Conservation (phyloP, 1,140 invertebrate species). For the Ditylenchus dipsaci region DNA sequence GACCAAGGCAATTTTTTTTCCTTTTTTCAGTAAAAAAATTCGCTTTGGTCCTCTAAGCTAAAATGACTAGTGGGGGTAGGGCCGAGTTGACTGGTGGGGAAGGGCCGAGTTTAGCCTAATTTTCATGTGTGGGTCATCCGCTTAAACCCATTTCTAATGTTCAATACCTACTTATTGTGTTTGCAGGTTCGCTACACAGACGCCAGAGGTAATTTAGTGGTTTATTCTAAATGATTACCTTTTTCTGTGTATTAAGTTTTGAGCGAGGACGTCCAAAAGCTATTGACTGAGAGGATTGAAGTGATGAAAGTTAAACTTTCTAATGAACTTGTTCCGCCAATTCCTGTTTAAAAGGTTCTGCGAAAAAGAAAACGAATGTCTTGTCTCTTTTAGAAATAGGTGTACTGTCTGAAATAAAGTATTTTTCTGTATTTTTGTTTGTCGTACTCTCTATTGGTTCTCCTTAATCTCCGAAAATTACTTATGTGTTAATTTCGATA, state of each 20-base stretch:
- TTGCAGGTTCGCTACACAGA: conserved; percentile 37
- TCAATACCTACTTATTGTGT: too few species aligned
- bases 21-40: too few species aligned
- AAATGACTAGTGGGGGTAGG: too few species aligned
- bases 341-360: not conserved
- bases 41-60: too few species aligned
- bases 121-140: too few species aligned
- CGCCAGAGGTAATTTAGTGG: not conserved
- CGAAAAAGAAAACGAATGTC: not conserved
- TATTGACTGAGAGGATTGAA: conserved; percentile 35
- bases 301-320: conserved; percentile 35
- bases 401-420: not conserved
- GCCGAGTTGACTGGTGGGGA: too few species aligned
- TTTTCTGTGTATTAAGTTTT: conserved; percentile 19
- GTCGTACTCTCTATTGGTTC: conserved; percentile 4
- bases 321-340: conserved; percentile 36
- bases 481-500: too few species aligned
- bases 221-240: not conserved
- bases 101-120: too few species aligned
- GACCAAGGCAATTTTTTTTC: too few species aligned
- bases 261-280: conserved; percentile 37
- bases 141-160: too few species aligned
- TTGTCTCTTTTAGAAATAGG: not conserved
- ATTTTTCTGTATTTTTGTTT: not conserved
- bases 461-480: too few species aligned